Conservation (phyloP, 2,797 vertebrate species). For the Acrossocheilus fasciatus region DNA sequence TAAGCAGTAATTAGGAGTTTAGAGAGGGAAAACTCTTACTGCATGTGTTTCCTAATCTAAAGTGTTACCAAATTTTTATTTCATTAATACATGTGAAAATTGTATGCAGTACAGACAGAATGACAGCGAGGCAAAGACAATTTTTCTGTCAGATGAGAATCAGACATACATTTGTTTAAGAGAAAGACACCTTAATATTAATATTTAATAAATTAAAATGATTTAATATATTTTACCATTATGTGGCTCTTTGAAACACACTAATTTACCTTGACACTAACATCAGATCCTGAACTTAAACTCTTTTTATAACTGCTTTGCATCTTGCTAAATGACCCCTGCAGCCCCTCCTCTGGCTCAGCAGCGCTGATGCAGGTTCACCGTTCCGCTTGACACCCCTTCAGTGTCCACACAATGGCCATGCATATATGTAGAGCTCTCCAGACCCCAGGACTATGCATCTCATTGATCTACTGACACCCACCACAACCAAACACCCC, state of each 20-base stretch:
- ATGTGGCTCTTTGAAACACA: neutral
- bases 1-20: too few species aligned
- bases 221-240: neutral
- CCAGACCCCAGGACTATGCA: constrained; percentile 56
- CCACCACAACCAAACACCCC: constrained; percentile 50
- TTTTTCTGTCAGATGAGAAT: neutral
- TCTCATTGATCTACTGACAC: constrained; percentile 73
- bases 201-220: neutral
- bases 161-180: neutral
- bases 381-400: constrained; percentile 54
- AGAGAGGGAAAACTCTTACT: neutral
- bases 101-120: neutral
- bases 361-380: constrained; percentile 58
- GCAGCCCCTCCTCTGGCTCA: constrained; percentile 27
- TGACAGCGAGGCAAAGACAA: neutral
- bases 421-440: constrained; percentile 66
- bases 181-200: neutral
- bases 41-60: neutral
- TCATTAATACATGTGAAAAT: neutral
- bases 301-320: constrained; percentile 32
- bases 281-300: constrained; percentile 54
- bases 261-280: neutral
- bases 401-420: constrained; percentile 66
- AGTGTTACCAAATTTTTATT: neutral
- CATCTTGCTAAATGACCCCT: constrained; percentile 36